Evolutionary conservation across 2,113 vertebrate species (phyloP).

Genomic region (Pholis gunnellus): DNA sequence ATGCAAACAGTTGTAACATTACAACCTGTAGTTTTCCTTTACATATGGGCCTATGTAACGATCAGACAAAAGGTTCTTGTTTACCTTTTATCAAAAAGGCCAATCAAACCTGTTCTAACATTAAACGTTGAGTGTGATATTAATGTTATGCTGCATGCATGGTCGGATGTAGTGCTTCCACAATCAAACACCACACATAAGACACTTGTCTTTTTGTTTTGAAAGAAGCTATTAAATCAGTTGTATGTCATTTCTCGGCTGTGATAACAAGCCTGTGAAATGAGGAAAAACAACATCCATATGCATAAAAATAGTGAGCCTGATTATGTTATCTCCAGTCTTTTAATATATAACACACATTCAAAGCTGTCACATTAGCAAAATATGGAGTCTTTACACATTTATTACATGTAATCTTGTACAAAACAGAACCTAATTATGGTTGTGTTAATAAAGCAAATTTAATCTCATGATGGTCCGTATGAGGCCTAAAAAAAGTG

Average conservation of each 20-base stretch:
- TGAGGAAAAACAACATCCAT: conserved; percentile 25
- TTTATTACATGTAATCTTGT: conserved; percentile 6
- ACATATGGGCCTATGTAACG: conserved; percentile 59
- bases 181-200: neutral
- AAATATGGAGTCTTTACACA: neutral
- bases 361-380: conserved; percentile 32
- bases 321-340: conserved; percentile 26
- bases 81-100: conserved; percentile 45
- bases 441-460: neutral
- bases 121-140: conserved; percentile 9
- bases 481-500: neutral
- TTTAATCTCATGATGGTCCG: neutral
- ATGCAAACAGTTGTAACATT: conserved; percentile 92
- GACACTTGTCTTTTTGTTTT: neutral
- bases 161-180: neutral
- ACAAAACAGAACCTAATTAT: conserved; percentile 22
- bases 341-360: conserved; percentile 31
- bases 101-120: conserved; percentile 39
- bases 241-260: neutral
- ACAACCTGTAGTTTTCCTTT: conserved; percentile 85
- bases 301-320: conserved; percentile 33
- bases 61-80: conserved; percentile 45
- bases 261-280: conserved; percentile 23
- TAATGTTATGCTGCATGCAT: neutral
- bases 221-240: conserved; percentile 23